Evolutionary conservation across 2,113 vertebrate genomes (phyloP).

Genomic region (Chroicocephalus ridibundus): DNA sequence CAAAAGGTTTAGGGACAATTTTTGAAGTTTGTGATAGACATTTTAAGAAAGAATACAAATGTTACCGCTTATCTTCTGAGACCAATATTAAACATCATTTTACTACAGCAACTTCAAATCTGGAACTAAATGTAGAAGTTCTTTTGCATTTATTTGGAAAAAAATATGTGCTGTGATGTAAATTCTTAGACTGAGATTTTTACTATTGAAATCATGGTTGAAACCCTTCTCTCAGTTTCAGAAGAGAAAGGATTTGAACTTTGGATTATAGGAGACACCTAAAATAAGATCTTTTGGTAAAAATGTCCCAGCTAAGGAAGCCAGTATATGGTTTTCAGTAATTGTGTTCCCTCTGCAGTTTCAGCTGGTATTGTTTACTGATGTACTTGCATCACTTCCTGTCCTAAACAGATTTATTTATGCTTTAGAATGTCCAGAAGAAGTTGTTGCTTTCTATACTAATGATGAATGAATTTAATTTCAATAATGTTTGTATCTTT

Average conservation of each 20-base stretch:
- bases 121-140: background rate
- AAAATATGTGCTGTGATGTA: background rate
- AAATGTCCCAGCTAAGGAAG: background rate
- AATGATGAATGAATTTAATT: conserved; percentile 1
- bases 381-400: background rate
- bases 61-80: background rate
- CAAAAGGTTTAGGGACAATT: background rate
- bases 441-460: background rate
- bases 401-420: background rate
- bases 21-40: background rate
- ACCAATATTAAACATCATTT: background rate
- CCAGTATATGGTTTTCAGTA: background rate
- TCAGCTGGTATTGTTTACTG: background rate
- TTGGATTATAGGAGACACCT: background rate
- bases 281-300: background rate
- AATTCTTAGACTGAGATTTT: background rate
- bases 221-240: background rate
- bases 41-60: background rate
- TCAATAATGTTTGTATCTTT: background rate
- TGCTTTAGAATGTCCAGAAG: background rate
- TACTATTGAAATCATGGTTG: background rate
- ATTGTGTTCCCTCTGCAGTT: background rate
- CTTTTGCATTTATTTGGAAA: background rate
- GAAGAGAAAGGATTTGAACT: background rate
- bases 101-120: background rate